Base-by-base conservation (phyloP, 2,888 invertebrate genomes). In the Apodemia duryi region DNA sequence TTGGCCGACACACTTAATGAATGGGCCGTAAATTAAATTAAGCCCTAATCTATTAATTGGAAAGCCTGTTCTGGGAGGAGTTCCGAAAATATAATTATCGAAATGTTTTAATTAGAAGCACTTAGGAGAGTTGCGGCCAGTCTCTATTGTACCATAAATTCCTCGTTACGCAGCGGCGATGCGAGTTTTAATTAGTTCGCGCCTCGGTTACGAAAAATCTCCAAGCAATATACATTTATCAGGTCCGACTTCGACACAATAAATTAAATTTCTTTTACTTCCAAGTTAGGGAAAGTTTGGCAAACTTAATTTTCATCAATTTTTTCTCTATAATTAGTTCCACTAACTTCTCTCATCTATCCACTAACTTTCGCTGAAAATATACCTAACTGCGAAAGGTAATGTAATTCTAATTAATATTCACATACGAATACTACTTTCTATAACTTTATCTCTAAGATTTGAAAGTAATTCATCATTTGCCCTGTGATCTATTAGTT, bases 101-200 rank as follows among this genome's bases (percentile, higher is more conserved):
- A 73, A 75, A 81, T 81, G 77, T 83, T 82, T 84, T 83, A 78
- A 85, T 86, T 85, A 84, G 79, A 74, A 73, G 75, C 75, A 74
- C 76, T 77, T 79, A 80, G 78, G 77, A 57, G 57, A 57, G 57
- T 57, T 76, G 69, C 71, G 75, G 73, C 66, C 71, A 74, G 73
- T 72, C 70, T 73, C 75, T 66, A 73, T 74, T 77, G 78, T 77
- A 77, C 78, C 77, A 80, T 80, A 79, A 82, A 81, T 82, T 81
- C 82, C 79, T 77, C 77, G 74, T 72, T 70, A 72, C 67, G 70
- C 69, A 70, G 69, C 46, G 64, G 66, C 61, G 66, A 71, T 72
- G 69, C 66, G 72, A 68, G 68, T 68, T 75, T 76, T 75, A 75
- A 77, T 76, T 75, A 73, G 69, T 71, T 71, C 63, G 66, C 69